These are phyloP conservation scores for Bombylius discolor DNA, from an alignment of 2,888 invertebrate genomes.

Conservation along the genomic window DNA sequence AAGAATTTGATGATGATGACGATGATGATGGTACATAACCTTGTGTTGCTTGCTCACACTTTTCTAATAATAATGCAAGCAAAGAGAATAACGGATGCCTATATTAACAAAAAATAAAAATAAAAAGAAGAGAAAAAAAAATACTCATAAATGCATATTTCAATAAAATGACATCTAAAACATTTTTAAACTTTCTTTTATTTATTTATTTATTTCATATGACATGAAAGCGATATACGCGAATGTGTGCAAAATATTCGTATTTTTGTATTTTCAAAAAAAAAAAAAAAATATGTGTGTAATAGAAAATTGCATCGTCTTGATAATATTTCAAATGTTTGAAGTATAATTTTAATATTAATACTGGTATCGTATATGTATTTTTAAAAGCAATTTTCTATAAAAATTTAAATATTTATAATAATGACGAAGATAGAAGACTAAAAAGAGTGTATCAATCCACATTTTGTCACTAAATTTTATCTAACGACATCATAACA, in stretches of 20 bases:
- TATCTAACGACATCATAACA: too few species aligned
- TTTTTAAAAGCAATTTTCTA: neutral
- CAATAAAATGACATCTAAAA: neutral
- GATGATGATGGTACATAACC: slow-evolving; percentile 65
- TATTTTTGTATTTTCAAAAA: too few species aligned
- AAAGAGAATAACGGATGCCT: slow-evolving; percentile 92
- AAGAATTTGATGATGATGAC: slow-evolving; percentile 73
- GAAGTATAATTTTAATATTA: neutral
- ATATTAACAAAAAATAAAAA: slow-evolving; percentile 18
- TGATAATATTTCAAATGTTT: neutral
- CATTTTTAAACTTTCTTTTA: neutral
- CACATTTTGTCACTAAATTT: too few species aligned
- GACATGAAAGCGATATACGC: too few species aligned
- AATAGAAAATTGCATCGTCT: neutral
- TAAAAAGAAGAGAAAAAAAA: neutral
- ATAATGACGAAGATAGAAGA: too few species aligned
- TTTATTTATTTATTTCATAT: too few species aligned
- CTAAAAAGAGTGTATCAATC: too few species aligned
- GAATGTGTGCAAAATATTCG: too few species aligned
- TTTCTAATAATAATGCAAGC: slow-evolving; percentile 80
- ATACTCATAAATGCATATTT: neutral
- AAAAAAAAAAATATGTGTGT: too few species aligned
- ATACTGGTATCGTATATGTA: neutral
- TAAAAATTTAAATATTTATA: too few species aligned
- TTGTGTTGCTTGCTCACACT: slow-evolving; percentile 93